Evolutionary conservation across 2,113 vertebrate species (phyloP).

Genomic region (Platysternon megacephalum): DNA sequence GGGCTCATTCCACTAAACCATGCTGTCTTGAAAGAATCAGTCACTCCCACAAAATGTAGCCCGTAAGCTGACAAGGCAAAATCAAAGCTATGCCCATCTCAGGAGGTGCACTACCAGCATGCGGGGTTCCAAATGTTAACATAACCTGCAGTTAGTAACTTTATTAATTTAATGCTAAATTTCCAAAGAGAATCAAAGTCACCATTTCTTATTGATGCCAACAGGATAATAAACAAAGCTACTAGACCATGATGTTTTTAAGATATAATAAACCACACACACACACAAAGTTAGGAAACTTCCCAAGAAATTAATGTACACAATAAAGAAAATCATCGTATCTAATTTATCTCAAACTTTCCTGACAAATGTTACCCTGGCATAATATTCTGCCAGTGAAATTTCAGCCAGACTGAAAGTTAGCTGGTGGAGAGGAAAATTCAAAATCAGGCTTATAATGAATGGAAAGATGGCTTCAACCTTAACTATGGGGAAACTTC

Average conservation of each 20-base stretch:
- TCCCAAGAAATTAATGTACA: not conserved
- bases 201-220: not conserved
- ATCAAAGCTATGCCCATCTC: not conserved
- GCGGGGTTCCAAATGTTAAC: not conserved
- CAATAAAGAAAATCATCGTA: not conserved
- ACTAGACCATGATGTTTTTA: not conserved
- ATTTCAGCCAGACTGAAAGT: not conserved
- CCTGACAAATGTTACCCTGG: not conserved
- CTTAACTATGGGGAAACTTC: not conserved
- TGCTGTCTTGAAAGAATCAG: not conserved
- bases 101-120: not conserved
- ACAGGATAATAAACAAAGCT: not conserved
- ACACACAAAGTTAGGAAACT: not conserved
- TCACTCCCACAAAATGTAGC: not conserved
- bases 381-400: not conserved
- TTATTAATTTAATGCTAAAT: not conserved
- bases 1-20: not conserved
- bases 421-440: not conserved
- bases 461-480: rapidly evolving
- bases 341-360: not conserved
- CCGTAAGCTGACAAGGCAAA: not conserved
- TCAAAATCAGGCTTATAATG: not conserved
- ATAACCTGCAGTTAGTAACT: not conserved
- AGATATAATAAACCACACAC: not conserved
- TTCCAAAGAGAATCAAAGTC: not conserved